Base-by-base conservation (phyloP, 1,140 invertebrate genomes). In the Drosophila malerkotliana region DNA sequence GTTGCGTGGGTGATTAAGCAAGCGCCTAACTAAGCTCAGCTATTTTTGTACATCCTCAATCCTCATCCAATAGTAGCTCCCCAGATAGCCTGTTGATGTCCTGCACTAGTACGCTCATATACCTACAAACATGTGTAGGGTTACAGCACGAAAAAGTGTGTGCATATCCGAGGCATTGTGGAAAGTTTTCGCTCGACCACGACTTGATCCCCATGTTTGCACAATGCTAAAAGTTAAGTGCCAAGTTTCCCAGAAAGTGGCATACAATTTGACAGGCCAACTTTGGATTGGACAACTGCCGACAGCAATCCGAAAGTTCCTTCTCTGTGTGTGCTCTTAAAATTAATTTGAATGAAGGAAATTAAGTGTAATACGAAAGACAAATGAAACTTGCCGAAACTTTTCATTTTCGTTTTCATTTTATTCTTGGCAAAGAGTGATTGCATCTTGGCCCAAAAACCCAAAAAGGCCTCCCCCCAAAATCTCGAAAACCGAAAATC, bases 281-380 rank as follows among this genome's bases (percentile, higher is more conserved):
- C 66, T 69, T 47, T 21, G 34, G 30, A 24, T 49, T 62, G 51
- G 51, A 61, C 72, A 73, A 73, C 52, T 73, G 69, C 44, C 49
- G 58, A 74, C 58, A 63, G 52, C 21, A 62, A n/a, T 12, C 7
- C 26, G n/a, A 51, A 72, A 51, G 18, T 57, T 66, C 4, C 21
- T 26, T 34, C 12, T 34, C 14, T 72, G 24, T 63, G 47, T 62
- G 45, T 74, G 60, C 59, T 74, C 60, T 74, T 14, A 37, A 64
- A 74, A 74, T 74, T 74, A 74, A 74, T 66, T 56, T 58, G 32
- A 74, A 74, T 74, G 59, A 74, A 74, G 55, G 57, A 64, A 34
- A 74, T 74, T 58, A 49, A 74, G 60, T 74, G 71, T 74, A 74
- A 74, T 74, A 71, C 59, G 7, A 73, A 74, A 64, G 72, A 74